phyloP scores from a whole-genome alignment of 2,113 vertebrate genomes.

The Ploceus nigricollis region DNA sequence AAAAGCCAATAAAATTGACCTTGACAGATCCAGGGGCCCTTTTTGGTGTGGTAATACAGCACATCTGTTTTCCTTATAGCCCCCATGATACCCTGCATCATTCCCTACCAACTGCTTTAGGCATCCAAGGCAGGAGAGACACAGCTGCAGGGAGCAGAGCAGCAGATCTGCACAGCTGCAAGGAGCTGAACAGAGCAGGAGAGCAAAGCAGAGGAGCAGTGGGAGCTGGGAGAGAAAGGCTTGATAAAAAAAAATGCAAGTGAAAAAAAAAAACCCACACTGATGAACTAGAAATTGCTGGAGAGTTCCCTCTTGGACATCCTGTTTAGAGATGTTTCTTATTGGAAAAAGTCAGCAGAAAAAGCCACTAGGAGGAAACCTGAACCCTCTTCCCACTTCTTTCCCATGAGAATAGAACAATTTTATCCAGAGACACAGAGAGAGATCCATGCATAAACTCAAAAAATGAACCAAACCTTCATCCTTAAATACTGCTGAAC shows the following conservation, averaged over 20 bases:
- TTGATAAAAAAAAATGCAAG: background rate
- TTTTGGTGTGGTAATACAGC: slow-evolving; percentile 12
- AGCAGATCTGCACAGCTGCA: slow-evolving; percentile 41
- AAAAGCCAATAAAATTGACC: background rate
- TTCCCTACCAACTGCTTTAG: slow-evolving; percentile 46
- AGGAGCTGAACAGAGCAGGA: background rate
- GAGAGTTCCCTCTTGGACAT: slow-evolving; percentile 33
- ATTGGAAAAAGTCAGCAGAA: slow-evolving; percentile 8
- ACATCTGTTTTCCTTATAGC: slow-evolving; percentile 40
- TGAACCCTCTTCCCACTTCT: background rate
- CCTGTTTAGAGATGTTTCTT: slow-evolving; percentile 32
- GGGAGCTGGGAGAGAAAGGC: background rate
- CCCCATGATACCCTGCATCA: slow-evolving; percentile 13
- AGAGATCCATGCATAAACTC: background rate
- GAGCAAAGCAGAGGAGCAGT: background rate
- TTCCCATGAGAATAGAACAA: background rate
- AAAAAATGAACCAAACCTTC: background rate
- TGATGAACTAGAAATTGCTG: background rate
- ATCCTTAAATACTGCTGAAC: background rate
- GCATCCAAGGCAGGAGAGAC: slow-evolving; percentile 4
- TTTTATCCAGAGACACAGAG: background rate
- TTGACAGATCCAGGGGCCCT: background rate
- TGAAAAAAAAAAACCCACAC: background rate
- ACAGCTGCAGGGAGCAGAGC: slow-evolving; percentile 36
- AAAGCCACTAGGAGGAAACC: background rate